Base-by-base conservation (phyloP, 1,140 invertebrate species). In the Caerostris darwini region DNA sequence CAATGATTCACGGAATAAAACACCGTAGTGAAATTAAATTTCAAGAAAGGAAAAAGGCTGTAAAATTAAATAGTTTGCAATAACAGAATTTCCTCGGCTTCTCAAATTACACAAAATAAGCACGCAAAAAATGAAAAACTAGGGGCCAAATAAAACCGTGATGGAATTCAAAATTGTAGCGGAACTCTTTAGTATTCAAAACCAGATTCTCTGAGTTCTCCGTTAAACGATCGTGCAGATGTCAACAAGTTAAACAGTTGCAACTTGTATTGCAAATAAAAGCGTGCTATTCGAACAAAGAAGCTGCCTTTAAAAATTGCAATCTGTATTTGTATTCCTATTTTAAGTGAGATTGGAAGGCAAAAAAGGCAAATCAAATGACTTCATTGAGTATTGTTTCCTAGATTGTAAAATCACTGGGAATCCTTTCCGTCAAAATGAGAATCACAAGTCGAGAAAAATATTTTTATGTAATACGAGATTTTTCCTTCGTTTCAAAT, bases 131-230 rank as follows among this genome's bases (percentile, higher is more conserved):
- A 67, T 17, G 61, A 67, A 67, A 77, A 53, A 50, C 34, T 77
- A n/a, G 34, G 50, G 10, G 7, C 34, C 34, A 12, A 77, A 12
- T 34, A 50, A 14, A 7, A 77, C 2, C 8, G 14, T 77, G 71
- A 53, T 12, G 34, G 71, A 77, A 77, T 50, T 19, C 34, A 10
- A 64, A 64, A 64, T 14, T 64, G 61, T 64, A 50, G 19, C 71
- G 7, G 34, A 50, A 12, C 71, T 53, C 71, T 77, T 77, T 77
- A 77, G 34, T 77, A 77, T 77, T 77, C 71, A 77, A 77, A 77
- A 53, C 71, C 71, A 77, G 71, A 10, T 50, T 50, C 34, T 12
- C 34, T 50, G 34, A 77, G 10, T 77, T 50, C 69, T 50, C 71
- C 50, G 71, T 77, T 77, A 77, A 77, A 77, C 71, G 71, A 77